A percentile compares a stretch with the other conserved stretches of the same genome.
Evolutionary conservation across 2,113 vertebrate species (phyloP).

Genomic region (Rallus limicola): DNA sequence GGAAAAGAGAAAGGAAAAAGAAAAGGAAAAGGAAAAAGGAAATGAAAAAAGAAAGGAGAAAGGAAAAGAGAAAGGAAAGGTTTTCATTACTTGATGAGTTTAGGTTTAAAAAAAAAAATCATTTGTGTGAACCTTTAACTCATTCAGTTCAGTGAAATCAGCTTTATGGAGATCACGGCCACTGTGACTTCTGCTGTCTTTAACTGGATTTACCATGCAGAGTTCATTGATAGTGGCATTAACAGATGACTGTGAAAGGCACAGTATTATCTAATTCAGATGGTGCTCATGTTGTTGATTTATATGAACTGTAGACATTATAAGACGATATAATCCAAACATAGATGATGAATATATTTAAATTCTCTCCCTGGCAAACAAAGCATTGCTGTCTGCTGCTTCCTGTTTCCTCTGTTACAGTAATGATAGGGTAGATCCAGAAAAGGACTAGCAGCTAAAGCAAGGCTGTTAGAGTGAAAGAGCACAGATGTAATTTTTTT

Average conservation of each 20-base stretch:
- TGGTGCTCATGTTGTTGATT: background rate
- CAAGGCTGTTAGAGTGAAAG: background rate
- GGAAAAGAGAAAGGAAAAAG: no score
- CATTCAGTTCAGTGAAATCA: background rate
- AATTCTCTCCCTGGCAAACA: background rate
- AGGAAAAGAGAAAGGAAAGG: no score
- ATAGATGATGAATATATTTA: constrained; percentile 33
- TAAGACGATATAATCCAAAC: background rate
- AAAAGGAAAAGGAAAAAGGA: no score
- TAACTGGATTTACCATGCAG: background rate
- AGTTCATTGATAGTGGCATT: background rate
- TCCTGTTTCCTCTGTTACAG: background rate
- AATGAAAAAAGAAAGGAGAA: no score
- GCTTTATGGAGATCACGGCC: background rate
- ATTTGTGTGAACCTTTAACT: background rate
- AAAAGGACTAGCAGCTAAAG: background rate
- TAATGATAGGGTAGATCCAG: background rate
- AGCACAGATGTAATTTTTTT: background rate
- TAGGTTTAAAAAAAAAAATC: background rate
- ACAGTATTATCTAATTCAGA: background rate
- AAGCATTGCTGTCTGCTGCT: background rate
- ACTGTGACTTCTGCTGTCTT: background rate
- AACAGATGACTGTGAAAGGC: background rate
- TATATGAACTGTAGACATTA: background rate
- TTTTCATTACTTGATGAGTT: background rate